Percentiles rank a stretch among this genome's conserved stretches.
phyloP scores from a whole-genome alignment of 2,888 invertebrate genomes.

The Anticlea derivata region DNA sequence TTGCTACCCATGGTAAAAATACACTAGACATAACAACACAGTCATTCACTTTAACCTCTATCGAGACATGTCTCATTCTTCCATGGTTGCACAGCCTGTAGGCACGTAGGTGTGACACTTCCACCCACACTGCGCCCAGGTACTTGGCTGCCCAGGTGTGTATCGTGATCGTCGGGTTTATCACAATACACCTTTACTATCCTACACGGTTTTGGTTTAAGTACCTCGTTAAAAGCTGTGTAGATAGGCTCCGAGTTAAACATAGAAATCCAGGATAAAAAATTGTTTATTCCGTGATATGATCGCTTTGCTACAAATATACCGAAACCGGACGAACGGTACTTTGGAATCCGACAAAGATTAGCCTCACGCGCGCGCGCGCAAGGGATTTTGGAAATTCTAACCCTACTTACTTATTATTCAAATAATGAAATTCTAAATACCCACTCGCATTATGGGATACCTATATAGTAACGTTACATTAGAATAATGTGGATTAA shows the following conservation, averaged over 20 bases:
- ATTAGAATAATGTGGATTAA: too few species aligned
- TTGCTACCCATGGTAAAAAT: neutral
- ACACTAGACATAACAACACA: constrained; percentile 17
- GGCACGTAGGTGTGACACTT: constrained; percentile 59
- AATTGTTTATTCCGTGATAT: neutral
- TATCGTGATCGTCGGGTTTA: constrained; percentile 13
- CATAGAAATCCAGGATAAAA: constrained; percentile 10
- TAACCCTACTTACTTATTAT: too few species aligned
- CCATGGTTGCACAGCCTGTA: constrained; percentile 33
- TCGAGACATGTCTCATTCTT: constrained; percentile 56
- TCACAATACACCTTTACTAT: constrained; percentile 28
- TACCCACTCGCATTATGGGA: too few species aligned
- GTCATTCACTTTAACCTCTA: constrained; percentile 23
- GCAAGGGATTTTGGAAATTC: too few species aligned
- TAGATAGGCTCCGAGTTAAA: constrained; percentile 10
- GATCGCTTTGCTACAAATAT: neutral
- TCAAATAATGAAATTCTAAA: too few species aligned
- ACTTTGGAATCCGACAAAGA: neutral
- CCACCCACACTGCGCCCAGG: constrained; percentile 75
- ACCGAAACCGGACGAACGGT: too few species aligned
- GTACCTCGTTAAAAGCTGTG: constrained; percentile 25
- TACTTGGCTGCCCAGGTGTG: constrained; percentile 46
- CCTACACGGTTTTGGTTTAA: constrained; percentile 26
- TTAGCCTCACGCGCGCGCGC: too few species aligned
- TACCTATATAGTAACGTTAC: too few species aligned